Evolutionary conservation across 2,113 vertebrate genomes (phyloP), one percentile per base, ranked within the genome.

Genomic region (Chionomys nivalis): DNA sequence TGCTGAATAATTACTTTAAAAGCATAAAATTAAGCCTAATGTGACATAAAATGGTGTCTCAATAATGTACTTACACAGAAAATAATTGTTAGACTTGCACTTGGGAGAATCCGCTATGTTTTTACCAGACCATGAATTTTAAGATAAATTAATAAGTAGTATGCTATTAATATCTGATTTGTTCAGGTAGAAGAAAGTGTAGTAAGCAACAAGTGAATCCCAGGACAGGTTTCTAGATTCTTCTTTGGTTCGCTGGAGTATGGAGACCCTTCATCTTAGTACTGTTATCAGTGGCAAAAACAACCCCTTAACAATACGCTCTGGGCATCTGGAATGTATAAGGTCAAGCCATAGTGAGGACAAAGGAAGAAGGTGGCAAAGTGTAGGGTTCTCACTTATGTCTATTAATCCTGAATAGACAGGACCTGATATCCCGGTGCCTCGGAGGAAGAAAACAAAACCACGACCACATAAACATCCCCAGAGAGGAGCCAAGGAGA

Each of bases 311-410:
- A 78, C 19, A 9, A 63, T 17, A 31, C 24, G 36, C 17, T 36
- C 93, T 31, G 3, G 6, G 65, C 77, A 1, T 76, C 75, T 88
- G 93, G 85, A 65, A 94, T 94, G 83, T 65, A 72, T 58, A 66
- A 65, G 93, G 16, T 1, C 73, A n/a, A 10, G 63, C 92, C 88
- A 63, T 55, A 72, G 93, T 73, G 83, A 94, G 77, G 96, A 87
- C 97, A 96, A 91, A 97, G 96, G 96, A 96, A 98, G 93, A 93
- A 92, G 97, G 87, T 61, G 31, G 61, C 36, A 89, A 95, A 93
- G 52, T 0, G 28, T 23, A 52, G 39, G 4, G 93, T 92, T 96
- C 94, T 91, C 96, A 65, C 63, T 96, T 73, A 2, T 81, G 91
- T 39, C 28, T 75, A 96, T 89, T 76, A 72, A 90, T 91, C 88